phyloP scores from a whole-genome alignment of 2,888 invertebrate species.

The Fragum sueziense region DNA sequence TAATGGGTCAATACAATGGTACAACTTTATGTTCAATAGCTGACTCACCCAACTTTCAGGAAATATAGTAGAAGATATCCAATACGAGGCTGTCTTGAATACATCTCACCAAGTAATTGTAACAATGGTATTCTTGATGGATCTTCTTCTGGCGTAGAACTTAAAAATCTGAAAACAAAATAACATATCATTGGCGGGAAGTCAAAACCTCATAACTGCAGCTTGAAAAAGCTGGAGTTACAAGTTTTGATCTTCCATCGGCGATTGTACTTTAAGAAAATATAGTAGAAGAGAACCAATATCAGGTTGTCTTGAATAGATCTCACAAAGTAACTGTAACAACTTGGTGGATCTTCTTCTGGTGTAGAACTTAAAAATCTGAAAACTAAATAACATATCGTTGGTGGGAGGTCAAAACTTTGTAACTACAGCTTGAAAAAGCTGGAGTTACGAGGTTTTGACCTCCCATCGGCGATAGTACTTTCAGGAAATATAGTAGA shows the following conservation, averaged over 20 bases:
- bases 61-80: constrained; percentile 95
- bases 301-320: constrained; percentile 88
- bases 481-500: constrained; percentile 94
- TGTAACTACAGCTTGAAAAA: too few species aligned
- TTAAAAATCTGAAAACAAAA: constrained; percentile 86
- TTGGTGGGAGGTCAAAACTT: too few species aligned
- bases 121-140: constrained; percentile 90
- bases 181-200: too few species aligned
- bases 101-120: constrained; percentile 91
- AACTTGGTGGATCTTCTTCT: constrained; percentile 90
- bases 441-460: too few species aligned
- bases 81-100: constrained; percentile 87
- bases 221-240: too few species aligned
- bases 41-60: constrained; percentile 87
- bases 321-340: constrained; percentile 90
- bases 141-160: constrained; percentile 89
- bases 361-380: constrained; percentile 90
- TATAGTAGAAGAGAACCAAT: constrained; percentile 94
- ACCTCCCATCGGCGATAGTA: too few species aligned
- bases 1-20: too few species aligned
- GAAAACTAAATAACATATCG: constrained; percentile 26
- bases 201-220: too few species aligned
- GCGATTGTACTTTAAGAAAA: constrained; percentile 94
- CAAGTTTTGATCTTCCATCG: too few species aligned
- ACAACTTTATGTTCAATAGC: too few species aligned